Conservation (phyloP, 2,888 invertebrate species). For the Pammene aurita region DNA sequence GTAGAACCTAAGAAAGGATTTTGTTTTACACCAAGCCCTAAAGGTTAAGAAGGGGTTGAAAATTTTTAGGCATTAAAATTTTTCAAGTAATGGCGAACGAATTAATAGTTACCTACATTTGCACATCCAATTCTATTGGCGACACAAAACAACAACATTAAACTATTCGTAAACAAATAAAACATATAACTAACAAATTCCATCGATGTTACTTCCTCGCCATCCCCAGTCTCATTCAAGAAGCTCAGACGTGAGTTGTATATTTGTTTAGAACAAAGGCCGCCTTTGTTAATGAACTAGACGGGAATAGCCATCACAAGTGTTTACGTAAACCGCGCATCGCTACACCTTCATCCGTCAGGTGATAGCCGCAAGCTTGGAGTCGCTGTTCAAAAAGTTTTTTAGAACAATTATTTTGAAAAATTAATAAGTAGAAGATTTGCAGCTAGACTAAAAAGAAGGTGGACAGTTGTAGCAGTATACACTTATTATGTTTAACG, state of each 20-base stretch:
- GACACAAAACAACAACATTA: background rate
- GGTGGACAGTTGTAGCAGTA: too few species aligned
- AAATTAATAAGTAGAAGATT: too few species aligned
- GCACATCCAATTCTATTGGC: background rate
- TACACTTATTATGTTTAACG: too few species aligned
- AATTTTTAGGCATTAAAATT: too few species aligned
- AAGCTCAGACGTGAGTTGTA: conserved; percentile 12
- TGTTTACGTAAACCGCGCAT: conserved; percentile 30
- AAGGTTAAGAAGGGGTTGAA: too few species aligned
- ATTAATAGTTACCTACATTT: too few species aligned
- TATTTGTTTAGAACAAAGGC: conserved; percentile 29
- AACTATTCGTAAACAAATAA: background rate
- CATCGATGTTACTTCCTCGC: background rate
- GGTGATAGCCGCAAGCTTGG: background rate
- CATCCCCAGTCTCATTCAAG: conserved; percentile 11
- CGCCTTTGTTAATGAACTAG: conserved; percentile 34
- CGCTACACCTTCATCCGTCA: conserved; percentile 19
- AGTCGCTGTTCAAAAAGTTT: conserved; percentile 1
- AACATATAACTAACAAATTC: background rate
- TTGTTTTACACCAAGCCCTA: too few species aligned
- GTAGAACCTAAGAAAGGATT: too few species aligned
- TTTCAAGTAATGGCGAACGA: too few species aligned
- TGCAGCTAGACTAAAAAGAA: too few species aligned
- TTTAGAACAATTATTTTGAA: too few species aligned
- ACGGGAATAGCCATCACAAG: conserved; percentile 27